Base-by-base conservation (phyloP, 2,113 vertebrate species). In the Colistium nudipinnis region DNA sequence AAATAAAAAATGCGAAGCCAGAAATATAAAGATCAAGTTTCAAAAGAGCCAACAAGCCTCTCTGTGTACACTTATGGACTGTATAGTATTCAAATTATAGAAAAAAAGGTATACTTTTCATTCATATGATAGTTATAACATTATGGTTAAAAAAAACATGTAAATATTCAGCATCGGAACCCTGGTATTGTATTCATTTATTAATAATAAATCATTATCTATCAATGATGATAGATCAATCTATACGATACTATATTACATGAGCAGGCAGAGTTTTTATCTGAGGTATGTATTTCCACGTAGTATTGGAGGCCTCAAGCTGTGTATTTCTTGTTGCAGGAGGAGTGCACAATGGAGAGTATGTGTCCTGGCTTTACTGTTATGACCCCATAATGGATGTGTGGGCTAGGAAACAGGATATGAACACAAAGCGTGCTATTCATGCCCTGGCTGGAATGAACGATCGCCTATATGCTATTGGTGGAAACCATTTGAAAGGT, bases 401-500 rank as follows among this genome's bases (percentile, higher is more conserved):
- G 82, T 99, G 98, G 98, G 96, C 97, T 81, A 90, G 96, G 71
- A 99, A 98, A 89, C 97, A 99, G 89, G 97, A 99, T 85, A 99
- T 99, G 98, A 99, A 99, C 95, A 99, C 98, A 80, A 99, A 99
- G 87, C 92, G 98, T 0, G 98, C 98, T 17, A 99, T 99, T 91
- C 98, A 99, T 73, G 93, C 95, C 68, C 92, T 99, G 85, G 96
- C 98, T 68, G 97, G 96, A 77, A 98, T 98, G 96, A 99, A 96
- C 72, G 97, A 98, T 76, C 96, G 98, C 74, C 94, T 99, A 52
- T 99, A 99, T 59, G 96, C 98, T 54, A 99, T 99, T 81, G 98
- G 97, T 85, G 98, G 98, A 90, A 99, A 99, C 92, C 98, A 99
- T 93, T 90, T 99, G 92, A 99, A 99, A 97, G 98, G 98, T 98